These are phyloP conservation scores for Macrobrachium nipponense DNA, from an alignment of 1,140 invertebrate genomes.

Conservation along the genomic window DNA sequence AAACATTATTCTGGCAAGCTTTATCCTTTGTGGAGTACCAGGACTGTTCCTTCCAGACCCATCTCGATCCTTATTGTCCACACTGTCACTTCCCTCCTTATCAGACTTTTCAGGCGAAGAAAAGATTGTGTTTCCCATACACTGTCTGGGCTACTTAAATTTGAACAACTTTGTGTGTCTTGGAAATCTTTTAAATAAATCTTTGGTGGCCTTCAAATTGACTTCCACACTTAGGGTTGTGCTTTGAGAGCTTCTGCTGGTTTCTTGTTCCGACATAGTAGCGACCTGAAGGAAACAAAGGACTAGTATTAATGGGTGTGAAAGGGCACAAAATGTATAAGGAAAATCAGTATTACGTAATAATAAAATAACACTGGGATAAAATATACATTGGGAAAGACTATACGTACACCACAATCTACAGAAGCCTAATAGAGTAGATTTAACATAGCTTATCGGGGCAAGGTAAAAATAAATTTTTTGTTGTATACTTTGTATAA, in stretches of 20 bases:
- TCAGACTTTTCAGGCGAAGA: slow-evolving; percentile 41
- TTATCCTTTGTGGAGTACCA: neutral
- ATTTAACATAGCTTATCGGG: neutral
- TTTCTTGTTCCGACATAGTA: slow-evolving; percentile 57
- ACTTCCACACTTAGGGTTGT: neutral
- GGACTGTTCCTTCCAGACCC: neutral
- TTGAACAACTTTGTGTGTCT: neutral
- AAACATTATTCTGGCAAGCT: neutral
- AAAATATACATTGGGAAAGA: too few species aligned
- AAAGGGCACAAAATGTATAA: too few species aligned
- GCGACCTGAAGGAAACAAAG: slow-evolving; percentile 20
- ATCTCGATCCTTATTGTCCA: slow-evolving; percentile 22
- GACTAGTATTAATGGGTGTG: neutral
- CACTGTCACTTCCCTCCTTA: slow-evolving; percentile 12
- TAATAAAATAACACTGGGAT: too few species aligned
- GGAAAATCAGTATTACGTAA: too few species aligned
- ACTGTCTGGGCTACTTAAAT: slow-evolving; percentile 25
- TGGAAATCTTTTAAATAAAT: neutral
- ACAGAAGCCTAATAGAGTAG: neutral
- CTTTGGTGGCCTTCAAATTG: neutral
- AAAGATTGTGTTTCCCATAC: slow-evolving; percentile 50
- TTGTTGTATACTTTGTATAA: too few species aligned
- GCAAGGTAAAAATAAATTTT: too few species aligned
- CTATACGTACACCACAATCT: too few species aligned
- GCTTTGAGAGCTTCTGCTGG: slow-evolving; percentile 50